These are phyloP conservation scores for Pristionchus entomophagus DNA, from an alignment of 2,888 invertebrate genomes.

Conservation along the genomic window DNA sequence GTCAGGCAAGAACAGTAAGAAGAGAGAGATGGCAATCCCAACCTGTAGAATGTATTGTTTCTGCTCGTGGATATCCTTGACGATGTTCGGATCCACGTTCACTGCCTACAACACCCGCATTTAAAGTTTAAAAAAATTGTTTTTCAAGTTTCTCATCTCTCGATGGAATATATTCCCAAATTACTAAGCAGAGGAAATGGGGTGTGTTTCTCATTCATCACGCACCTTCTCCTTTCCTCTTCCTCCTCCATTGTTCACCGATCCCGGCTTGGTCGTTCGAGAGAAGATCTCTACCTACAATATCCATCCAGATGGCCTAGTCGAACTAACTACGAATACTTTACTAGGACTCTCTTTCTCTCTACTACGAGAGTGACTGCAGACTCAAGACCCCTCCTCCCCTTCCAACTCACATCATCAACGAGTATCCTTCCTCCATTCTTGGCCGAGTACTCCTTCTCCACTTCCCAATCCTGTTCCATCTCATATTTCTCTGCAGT, in stretches of 20 bases:
- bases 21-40: too few species aligned
- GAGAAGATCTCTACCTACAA: conserved; percentile 18
- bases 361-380: too few species aligned
- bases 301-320: not conserved
- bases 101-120: too few species aligned
- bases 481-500: conserved; percentile 37
- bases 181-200: too few species aligned
- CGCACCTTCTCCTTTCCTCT: too few species aligned
- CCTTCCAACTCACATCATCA: not conserved
- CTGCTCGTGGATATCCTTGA: not conserved
- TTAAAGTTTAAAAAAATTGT: too few species aligned
- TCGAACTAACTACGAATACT: not conserved
- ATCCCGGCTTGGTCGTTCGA: not conserved
- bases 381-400: too few species aligned
- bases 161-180: too few species aligned
- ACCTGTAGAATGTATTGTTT: conserved; percentile 7
- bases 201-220: too few species aligned
- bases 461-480: conserved; percentile 20
- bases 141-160: too few species aligned
- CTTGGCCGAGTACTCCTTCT: conserved; percentile 6
- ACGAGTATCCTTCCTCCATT: not conserved
- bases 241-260: not conserved
- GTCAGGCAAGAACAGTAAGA: too few species aligned
- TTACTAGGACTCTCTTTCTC: too few species aligned
- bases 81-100: conserved; percentile 13